phyloP scores from a whole-genome alignment of 2,888 invertebrate genomes.

The Eulithis testata region DNA sequence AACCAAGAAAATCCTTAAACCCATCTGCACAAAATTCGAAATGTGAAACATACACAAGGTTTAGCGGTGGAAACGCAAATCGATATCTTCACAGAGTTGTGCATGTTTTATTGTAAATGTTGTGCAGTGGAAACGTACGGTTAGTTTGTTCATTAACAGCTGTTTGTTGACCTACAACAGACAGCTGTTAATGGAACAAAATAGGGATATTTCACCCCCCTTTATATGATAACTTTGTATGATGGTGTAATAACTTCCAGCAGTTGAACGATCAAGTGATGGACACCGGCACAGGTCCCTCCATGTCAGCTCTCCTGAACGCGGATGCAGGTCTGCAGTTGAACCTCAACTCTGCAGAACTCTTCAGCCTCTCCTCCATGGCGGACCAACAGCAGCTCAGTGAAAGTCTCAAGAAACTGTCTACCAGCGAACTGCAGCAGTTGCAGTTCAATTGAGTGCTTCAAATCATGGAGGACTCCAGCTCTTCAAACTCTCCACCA shows the following conservation, averaged over 20 bases:
- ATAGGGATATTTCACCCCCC: too few relatives aligned
- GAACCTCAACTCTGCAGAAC: conserved; percentile 77
- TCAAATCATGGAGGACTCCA: too few relatives aligned
- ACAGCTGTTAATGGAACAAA: too few relatives aligned
- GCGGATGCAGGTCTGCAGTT: conserved; percentile 52
- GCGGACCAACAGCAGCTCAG: conserved; percentile 49
- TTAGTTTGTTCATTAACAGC: too few relatives aligned
- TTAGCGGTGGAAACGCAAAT: too few relatives aligned
- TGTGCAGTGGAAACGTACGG: too few relatives aligned
- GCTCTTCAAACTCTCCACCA: conserved; percentile 62
- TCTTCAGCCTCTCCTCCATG: conserved; percentile 70
- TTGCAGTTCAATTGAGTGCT: conserved; percentile 6
- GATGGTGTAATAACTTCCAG: neutral
- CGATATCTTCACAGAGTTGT: too few relatives aligned
- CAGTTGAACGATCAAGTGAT: conserved; percentile 44
- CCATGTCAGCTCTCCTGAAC: conserved; percentile 59
- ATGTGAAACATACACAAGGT: too few relatives aligned
- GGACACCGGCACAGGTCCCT: conserved; percentile 45
- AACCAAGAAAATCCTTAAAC: too few relatives aligned
- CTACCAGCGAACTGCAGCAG: conserved; percentile 55
- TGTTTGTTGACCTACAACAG: too few relatives aligned
- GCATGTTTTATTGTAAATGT: too few relatives aligned
- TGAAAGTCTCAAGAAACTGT: conserved; percentile 61
- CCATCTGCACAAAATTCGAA: too few relatives aligned
- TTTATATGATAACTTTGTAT: neutral